Percentiles rank a stretch among this genome's conserved stretches.
Conservation (phyloP, 2,888 invertebrate genomes). For the Erpobdella octoculata region DNA sequence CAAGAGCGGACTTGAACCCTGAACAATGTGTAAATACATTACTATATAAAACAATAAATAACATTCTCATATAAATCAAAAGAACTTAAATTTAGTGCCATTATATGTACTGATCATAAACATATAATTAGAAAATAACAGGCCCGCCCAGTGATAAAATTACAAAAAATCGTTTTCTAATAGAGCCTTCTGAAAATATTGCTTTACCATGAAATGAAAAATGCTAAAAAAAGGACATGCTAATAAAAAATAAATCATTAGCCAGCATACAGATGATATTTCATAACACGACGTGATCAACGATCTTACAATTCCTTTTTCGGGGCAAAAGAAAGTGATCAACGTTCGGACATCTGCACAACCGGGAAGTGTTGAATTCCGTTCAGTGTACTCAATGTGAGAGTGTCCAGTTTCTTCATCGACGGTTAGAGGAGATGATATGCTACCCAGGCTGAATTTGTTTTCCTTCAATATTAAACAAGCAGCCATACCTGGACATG, state of each 20-base stretch:
- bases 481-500: background rate
- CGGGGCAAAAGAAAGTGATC: background rate
- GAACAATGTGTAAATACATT: background rate
- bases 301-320: conserved; percentile 6
- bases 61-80: no score
- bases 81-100: no score
- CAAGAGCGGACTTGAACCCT: conserved; percentile 21
- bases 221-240: no score
- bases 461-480: background rate
- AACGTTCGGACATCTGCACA: background rate
- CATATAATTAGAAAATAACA: no score
- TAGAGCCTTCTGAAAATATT: no score
- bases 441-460: conserved; percentile 1
- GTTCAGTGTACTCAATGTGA: background rate
- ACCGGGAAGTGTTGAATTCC: background rate
- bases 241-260: no score
- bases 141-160: no score
- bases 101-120: no score
- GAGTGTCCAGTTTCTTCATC: background rate
- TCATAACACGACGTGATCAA: no score
- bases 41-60: background rate
- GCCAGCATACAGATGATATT: no score
- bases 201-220: no score
- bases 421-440: background rate
- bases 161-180: no score